These are phyloP conservation scores for Coptodon rendalli DNA, from an alignment of 2,113 vertebrate genomes.

Conservation along the genomic window DNA sequence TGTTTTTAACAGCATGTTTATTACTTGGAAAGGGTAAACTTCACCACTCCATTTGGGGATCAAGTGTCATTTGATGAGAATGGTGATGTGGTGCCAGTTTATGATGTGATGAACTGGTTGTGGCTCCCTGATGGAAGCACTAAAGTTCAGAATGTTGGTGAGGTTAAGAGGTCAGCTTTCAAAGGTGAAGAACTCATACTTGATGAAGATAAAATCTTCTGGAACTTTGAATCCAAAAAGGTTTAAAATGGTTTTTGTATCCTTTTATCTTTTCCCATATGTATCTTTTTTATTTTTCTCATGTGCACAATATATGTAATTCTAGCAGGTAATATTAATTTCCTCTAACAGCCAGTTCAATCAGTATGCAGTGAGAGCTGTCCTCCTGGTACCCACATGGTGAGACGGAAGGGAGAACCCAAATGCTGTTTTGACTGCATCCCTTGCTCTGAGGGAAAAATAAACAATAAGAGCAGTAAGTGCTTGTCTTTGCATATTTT, in stretches of 20 bases:
- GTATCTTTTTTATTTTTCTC: background rate
- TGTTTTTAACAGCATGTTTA: conserved; percentile 40
- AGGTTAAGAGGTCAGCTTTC: conserved; percentile 38
- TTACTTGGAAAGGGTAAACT: conserved; percentile 63
- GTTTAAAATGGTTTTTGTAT: background rate
- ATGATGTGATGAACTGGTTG: conserved; percentile 67
- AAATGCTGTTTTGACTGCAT: background rate
- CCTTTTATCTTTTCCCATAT: background rate
- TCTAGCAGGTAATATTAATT: background rate
- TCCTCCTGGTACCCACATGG: background rate
- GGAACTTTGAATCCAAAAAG: conserved; percentile 35
- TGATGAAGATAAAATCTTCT: conserved; percentile 56
- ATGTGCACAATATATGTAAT: background rate
- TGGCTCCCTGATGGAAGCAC: conserved; percentile 30
- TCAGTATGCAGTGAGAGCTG: conserved; percentile 70
- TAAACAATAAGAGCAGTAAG: conserved; percentile 56
- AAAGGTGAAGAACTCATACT: conserved; percentile 35
- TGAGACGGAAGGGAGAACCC: background rate
- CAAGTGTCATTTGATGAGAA: conserved; percentile 65
- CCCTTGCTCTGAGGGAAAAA: conserved; percentile 57
- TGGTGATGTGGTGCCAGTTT: conserved; percentile 63
- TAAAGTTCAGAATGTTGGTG: conserved; percentile 43
- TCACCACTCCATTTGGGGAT: conserved; percentile 61
- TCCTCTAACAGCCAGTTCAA: conserved; percentile 29
- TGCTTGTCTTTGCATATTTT: background rate